Conservation (phyloP, 2,797 vertebrate species). For the Notoglanidium macrostoma region DNA sequence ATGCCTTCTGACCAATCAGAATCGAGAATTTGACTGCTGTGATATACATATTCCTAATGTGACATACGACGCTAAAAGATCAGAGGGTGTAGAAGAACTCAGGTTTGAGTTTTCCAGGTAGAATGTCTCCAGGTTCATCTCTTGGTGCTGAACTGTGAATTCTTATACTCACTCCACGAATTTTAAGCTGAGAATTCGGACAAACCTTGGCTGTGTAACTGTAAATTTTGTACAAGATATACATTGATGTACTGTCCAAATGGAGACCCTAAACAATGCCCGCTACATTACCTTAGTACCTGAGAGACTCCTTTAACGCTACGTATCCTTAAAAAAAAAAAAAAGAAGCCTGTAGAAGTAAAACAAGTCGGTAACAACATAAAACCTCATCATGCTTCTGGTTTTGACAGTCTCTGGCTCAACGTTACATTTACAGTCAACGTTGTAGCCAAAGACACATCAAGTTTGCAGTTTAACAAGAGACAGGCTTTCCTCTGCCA, state of each 20-base stretch:
- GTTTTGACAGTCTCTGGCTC: constrained; percentile 2
- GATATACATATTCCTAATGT: background rate
- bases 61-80: background rate
- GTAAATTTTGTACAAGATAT: background rate
- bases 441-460: background rate
- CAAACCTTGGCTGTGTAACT: background rate
- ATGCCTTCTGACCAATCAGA: background rate
- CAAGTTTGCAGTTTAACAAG: background rate
- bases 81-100: background rate
- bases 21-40: background rate
- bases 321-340: background rate
- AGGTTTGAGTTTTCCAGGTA: background rate
- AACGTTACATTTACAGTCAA: background rate
- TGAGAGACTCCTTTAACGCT: background rate
- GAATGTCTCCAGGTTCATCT: background rate
- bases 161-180: background rate
- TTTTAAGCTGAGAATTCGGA: background rate
- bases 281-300: background rate
- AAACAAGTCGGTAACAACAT: background rate
- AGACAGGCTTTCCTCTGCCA: background rate
- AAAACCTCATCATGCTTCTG: background rate
- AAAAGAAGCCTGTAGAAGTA: background rate
- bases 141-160: background rate
- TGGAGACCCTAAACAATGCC: background rate
- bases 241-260: background rate